Evolutionary conservation across 2,888 invertebrate species (phyloP).

Genomic region (Metalampra italica): DNA sequence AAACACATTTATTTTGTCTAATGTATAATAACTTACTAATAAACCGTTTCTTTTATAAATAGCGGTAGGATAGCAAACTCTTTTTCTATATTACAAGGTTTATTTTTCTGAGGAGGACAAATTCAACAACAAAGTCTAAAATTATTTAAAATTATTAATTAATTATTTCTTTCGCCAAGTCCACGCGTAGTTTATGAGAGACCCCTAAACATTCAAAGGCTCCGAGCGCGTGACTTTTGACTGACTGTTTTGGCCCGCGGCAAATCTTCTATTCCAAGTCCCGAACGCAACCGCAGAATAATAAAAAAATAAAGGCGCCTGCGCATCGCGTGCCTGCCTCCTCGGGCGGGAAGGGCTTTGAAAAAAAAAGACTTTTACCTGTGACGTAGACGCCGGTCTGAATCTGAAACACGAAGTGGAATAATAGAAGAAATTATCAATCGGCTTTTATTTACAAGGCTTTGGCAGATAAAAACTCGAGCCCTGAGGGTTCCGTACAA

Average conservation of each 20-base stretch:
- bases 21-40: no score
- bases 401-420: constrained; percentile 48
- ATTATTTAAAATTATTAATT: no score
- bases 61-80: no score
- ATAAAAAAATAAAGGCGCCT: constrained; percentile 63
- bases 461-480: constrained; percentile 2
- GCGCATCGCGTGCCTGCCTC: constrained; percentile 56
- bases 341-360: constrained; percentile 53
- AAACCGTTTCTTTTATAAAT: no score
- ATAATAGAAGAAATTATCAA: constrained; percentile 30
- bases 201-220: neutral
- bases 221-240: constrained; percentile 73
- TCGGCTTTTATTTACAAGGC: neutral
- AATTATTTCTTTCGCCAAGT: neutral
- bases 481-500: no score
- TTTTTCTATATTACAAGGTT: no score
- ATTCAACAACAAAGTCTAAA: no score
- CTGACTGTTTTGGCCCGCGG: constrained; percentile 71
- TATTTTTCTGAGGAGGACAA: no score
- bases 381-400: constrained; percentile 53
- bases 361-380: constrained; percentile 65
- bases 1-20: no score
- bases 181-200: neutral
- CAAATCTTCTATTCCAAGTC: constrained; percentile 40
- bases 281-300: constrained; percentile 59